Evolutionary conservation across 2,113 vertebrate species (phyloP).

Genomic region (Blennius ocellaris): DNA sequence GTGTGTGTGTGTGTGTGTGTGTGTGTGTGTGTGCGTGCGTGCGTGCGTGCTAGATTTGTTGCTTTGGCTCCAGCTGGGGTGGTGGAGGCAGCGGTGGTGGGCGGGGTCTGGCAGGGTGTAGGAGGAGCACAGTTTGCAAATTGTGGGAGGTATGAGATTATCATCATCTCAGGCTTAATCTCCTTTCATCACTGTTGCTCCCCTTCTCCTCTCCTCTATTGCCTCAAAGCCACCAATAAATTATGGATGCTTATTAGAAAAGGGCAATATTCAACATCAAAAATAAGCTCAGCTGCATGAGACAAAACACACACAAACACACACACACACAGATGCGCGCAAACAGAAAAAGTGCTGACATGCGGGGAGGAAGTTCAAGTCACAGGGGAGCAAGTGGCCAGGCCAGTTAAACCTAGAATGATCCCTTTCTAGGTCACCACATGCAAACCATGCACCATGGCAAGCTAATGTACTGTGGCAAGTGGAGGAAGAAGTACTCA

Average conservation of each 20-base stretch:
- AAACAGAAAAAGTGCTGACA: conserved; percentile 77
- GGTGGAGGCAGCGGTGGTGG: too few species aligned
- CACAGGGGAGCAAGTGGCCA: conserved; percentile 53
- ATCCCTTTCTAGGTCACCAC: conserved; percentile 65
- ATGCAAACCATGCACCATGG: conserved; percentile 27
- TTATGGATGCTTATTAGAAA: conserved; percentile 86
- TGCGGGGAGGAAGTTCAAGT: conserved; percentile 60
- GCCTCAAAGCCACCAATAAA: conserved; percentile 78
- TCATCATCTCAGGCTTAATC: conserved; percentile 66
- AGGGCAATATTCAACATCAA: conserved; percentile 82
- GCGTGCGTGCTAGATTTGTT: not conserved
- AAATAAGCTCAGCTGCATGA: conserved; percentile 75
- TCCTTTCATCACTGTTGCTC: conserved; percentile 55
- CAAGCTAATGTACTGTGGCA: conserved; percentile 17
- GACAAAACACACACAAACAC: conserved; percentile 69
- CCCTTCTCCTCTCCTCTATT: conserved; percentile 31
- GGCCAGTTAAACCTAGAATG: conserved; percentile 55
- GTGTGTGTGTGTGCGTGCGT: not conserved
- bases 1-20: not conserved
- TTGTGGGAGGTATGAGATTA: conserved; percentile 63
- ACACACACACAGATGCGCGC: conserved; percentile 72
- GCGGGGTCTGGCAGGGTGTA: not conserved
- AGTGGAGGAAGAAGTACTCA: conserved; percentile 5
- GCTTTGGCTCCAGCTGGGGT: too few species aligned
- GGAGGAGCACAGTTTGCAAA: conserved; percentile 55